These are phyloP conservation scores for Brachionus sp. DNA, from an alignment of 1,140 invertebrate species.

Conservation along the genomic window DNA sequence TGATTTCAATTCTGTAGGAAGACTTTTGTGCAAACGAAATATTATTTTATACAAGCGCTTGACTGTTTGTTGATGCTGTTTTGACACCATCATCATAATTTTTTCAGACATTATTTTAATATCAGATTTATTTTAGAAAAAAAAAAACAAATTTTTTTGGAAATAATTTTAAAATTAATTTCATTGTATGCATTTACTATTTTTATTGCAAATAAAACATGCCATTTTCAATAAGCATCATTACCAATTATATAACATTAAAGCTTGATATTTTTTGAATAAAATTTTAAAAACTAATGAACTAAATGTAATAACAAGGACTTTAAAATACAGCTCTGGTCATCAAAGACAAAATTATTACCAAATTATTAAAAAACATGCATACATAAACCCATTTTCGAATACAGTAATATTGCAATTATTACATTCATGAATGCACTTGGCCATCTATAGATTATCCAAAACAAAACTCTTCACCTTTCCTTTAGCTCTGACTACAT, in stretches of 20 bases:
- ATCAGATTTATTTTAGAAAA: background rate
- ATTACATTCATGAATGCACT: too few relatives aligned
- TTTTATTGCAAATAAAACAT: background rate
- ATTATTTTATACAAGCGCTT: conserved; percentile 76
- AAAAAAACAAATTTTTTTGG: background rate
- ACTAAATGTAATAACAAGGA: too few relatives aligned
- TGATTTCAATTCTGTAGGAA: conserved; percentile 70
- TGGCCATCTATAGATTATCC: too few relatives aligned
- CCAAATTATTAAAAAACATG: too few relatives aligned
- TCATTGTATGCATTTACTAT: background rate
- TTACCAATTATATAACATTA: background rate
- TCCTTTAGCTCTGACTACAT: too few relatives aligned
- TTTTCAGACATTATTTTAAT: conserved; percentile 25
- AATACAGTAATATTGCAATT: too few relatives aligned
- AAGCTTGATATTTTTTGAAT: background rate
- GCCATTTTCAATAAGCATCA: background rate
- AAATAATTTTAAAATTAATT: background rate
- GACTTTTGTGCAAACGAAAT: conserved; percentile 74
- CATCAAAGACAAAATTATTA: too few relatives aligned
- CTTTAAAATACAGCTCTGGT: too few relatives aligned
- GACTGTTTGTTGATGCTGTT: conserved; percentile 24
- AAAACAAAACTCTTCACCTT: too few relatives aligned
- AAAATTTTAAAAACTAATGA: too few relatives aligned
- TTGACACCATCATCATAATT: conserved; percentile 5
- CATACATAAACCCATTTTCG: too few relatives aligned